Conservation (phyloP, 2,797 vertebrate species). For the Sebastes itinus region DNA sequence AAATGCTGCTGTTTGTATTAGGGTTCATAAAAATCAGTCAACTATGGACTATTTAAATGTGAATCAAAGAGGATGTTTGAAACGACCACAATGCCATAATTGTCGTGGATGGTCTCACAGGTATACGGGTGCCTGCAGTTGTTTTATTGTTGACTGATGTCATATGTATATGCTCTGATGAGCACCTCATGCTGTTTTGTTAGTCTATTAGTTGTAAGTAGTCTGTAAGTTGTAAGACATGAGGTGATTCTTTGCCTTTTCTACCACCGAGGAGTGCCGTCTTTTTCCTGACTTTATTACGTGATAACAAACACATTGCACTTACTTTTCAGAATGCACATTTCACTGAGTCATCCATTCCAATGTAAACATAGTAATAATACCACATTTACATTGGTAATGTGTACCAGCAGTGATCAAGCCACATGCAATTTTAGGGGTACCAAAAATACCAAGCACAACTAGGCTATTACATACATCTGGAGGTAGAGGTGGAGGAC, state of each 20-base stretch:
- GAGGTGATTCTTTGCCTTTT: neutral
- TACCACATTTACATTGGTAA: too few species aligned
- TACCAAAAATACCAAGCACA: too few species aligned
- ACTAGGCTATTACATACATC: too few species aligned
- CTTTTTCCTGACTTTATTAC: neutral
- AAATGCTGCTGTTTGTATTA: neutral
- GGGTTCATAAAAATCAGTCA: neutral
- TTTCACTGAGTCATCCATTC: too few species aligned
- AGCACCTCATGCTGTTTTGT: neutral
- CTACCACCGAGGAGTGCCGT: too few species aligned
- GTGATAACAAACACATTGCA: neutral
- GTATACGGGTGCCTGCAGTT: neutral
- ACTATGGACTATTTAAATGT: neutral
- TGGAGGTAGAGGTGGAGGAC: too few species aligned
- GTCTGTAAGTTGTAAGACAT: neutral
- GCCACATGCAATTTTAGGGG: too few species aligned
- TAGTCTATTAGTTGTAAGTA: neutral
- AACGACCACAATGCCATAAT: neutral
- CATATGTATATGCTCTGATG: neutral
- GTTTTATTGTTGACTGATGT: neutral
- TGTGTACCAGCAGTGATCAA: neutral
- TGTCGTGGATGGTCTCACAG: neutral
- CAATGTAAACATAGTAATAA: too few species aligned
- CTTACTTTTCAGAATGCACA: neutral
- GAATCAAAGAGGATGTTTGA: slow-evolving; percentile 7